phyloP scores from a whole-genome alignment of 2,888 invertebrate species.

The Periphyllus acericola region DNA sequence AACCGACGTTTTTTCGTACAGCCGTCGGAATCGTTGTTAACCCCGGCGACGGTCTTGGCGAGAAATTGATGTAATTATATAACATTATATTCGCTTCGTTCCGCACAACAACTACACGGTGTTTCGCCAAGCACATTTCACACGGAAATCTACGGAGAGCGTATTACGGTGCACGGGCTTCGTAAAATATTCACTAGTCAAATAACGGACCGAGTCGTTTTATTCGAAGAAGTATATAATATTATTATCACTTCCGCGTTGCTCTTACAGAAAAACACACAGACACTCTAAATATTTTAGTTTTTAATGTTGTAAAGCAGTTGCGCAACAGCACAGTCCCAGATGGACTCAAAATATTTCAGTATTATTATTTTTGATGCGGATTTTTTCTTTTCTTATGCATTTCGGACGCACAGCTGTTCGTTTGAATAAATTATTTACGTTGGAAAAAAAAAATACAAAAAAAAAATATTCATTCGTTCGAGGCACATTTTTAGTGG shows the following conservation, averaged over 20 bases:
- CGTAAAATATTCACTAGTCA: background rate
- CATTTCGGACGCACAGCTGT: no score
- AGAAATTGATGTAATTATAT: background rate
- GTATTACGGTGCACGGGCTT: background rate
- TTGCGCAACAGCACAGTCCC: background rate
- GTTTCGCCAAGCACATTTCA: no score
- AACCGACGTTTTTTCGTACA: background rate
- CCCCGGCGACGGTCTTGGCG: background rate
- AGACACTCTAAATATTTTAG: constrained; percentile 23
- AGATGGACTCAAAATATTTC: background rate
- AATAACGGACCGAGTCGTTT: background rate
- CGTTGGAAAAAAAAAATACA: background rate
- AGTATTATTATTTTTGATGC: background rate
- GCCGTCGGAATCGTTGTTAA: background rate
- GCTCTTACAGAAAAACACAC: background rate
- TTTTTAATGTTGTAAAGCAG: background rate
- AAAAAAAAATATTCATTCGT: background rate
- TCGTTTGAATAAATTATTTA: background rate
- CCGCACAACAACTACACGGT: no score
- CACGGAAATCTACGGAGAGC: background rate
- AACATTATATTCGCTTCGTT: no score
- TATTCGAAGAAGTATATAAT: background rate
- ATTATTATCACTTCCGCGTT: background rate
- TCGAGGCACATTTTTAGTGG: background rate
- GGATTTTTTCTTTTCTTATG: background rate